A percentile compares a stretch with the other conserved stretches of the same genome.
These are phyloP conservation scores for Biston betularia DNA, from an alignment of 2,888 invertebrate species.

Conservation along the genomic window DNA sequence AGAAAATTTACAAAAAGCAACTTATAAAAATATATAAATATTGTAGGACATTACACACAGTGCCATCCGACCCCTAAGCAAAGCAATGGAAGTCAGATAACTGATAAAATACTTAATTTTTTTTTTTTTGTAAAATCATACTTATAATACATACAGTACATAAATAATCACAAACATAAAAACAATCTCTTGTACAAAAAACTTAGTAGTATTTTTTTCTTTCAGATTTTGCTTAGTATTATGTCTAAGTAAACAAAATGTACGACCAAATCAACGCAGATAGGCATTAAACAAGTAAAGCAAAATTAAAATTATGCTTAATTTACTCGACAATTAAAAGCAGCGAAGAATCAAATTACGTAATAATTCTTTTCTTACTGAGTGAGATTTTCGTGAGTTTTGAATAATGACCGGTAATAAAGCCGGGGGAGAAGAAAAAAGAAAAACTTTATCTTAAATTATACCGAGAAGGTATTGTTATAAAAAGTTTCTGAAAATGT, in stretches of 20 bases:
- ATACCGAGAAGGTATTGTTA: conserved; percentile 19
- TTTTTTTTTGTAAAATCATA: too few species aligned
- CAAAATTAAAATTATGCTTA: conserved; percentile 30
- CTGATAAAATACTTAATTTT: too few species aligned
- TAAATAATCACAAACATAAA: too few species aligned
- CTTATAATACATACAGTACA: too few species aligned
- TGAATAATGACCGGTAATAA: conserved; percentile 46
- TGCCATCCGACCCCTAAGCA: too few species aligned
- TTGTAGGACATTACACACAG: too few species aligned
- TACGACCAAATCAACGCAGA: background rate
- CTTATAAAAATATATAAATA: too few species aligned
- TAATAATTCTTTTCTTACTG: conserved; percentile 25
- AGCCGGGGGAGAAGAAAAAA: conserved; percentile 27
- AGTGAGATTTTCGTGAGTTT: conserved; percentile 40
- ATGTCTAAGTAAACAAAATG: background rate
- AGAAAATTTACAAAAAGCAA: too few species aligned
- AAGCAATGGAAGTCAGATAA: too few species aligned
- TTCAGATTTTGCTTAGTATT: background rate
- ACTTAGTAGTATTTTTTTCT: too few species aligned
- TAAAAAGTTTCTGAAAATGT: conserved; percentile 24
- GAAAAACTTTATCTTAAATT: conserved; percentile 35
- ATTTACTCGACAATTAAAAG: conserved; percentile 44
- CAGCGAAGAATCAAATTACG: conserved; percentile 39
- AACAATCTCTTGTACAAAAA: too few species aligned
- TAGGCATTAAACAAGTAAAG: background rate